Evolutionary conservation across 2,888 invertebrate species (phyloP), one percentile per base, ranked within the genome.

Genomic region (Hedya salicella): DNA sequence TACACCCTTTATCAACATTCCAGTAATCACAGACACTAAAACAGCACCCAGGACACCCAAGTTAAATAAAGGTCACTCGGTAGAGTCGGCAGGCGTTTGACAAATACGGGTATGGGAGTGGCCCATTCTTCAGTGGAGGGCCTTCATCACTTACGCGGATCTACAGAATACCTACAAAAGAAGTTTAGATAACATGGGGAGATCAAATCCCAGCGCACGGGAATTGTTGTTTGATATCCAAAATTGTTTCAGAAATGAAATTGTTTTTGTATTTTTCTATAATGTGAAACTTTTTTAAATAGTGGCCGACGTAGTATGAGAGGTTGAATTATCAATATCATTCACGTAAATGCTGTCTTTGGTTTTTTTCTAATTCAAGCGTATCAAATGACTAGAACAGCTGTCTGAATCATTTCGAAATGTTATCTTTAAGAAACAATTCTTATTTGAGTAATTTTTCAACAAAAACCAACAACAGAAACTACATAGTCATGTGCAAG

Each of bases 41-140:
- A 39, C 21, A 46, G 44, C 39, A 46, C 19, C 13, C 17, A 53
- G 30, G 14, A 46, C 53, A 30, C 40, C 16, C 21, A 53, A 60
- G 40, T 60, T 65, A 60, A 60, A 65, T 48, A 65, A 53, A 60
- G 60, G 53, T 65, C 53, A 50, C 44, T 25, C 3, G 39, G 44
- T 14, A 50, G 39, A 50, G 50, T 25, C 3, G 39, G 44, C n/a
- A 50, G 39, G 59, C 40, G 54, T 66, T 60, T 66, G 54, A 61
- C 48, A 61, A 66, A 66, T 66, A 54, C 32, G 54, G 53, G 60
- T 66, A 30, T 60, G 14, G 9, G 17, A 30, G 60, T 48, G 40
- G 30, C 66, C 54, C 53, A 54, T 60, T 16, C 46, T 17, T 61
- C 49, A 54, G 59, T 46, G 48, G 32, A 21, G 42, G 48, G 54